Base-by-base conservation (phyloP, 2,797 vertebrate species). In the Sebastes nivosus region DNA sequence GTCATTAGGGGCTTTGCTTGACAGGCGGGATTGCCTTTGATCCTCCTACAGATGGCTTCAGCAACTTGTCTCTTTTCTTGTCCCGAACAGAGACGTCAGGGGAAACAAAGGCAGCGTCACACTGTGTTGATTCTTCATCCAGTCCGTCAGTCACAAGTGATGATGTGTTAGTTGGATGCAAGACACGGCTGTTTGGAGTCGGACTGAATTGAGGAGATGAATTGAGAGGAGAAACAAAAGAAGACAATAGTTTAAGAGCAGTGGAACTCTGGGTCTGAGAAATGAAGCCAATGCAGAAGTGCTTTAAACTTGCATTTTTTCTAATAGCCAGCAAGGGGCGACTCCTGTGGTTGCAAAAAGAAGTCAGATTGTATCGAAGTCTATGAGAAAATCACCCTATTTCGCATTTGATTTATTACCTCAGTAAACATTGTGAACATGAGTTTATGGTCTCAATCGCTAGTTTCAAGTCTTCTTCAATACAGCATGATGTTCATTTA, bases 11-110 rank as follows among this genome's bases (percentile, higher is more conserved):
- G 75, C 54, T 72, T 80, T 61, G 63, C 79, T 65, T 88, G 79
- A 85, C 82, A 79, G 72, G 55, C 76, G 12, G 66, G 79, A 85
- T 89, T 83, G 67, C 74, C 67, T 54, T 73, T 69, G 46, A 72
- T 71, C 73, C 79, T 84, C 72, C 78, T 11, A 55, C 82, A 86
- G 84, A 87, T 78, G 82, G 81, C 80, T 54, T 54, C 52, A 54
- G n/a, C 52, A 54, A 54, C 9, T 83, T 57, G 67, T 80, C 74
- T 85, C 42, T 75, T 67, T 79, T 73, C 68, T 83, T 58, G 58
- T 67, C 42, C 63, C 32, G 22, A 86, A 79, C n/a, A 29, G 59
- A 85, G 70, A 85, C 22, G 32, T 76, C 59, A 54, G 59, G 52
- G 71, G 68, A 82, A 82, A 77, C 76, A 82, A 75, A 79, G 78